Evolutionary conservation across 2,888 invertebrate species (phyloP), one percentile per base, ranked within the genome.

Genomic region (Microctonus hyperodae): DNA sequence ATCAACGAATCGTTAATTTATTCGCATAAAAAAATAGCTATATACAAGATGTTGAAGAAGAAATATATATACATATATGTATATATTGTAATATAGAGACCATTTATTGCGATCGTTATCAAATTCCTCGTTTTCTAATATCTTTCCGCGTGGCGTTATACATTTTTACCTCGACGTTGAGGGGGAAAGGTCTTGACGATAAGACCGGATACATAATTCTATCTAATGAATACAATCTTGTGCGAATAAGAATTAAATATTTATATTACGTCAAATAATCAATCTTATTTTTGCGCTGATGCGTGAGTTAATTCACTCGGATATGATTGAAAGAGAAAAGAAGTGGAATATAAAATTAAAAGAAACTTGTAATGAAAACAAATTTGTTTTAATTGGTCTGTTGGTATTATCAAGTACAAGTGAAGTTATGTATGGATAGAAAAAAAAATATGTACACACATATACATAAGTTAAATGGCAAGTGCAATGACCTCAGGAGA

Each of bases 401-500:
- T n/a, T 37, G 37, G 13, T 37, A 37, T 37, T 37, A 37, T 37
- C n/a, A n/a, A 37, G 37, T n/a, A 6, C 37, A n/a, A 6, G 37
- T 37, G 9, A n/a, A n/a, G n/a, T n/a, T n/a, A n/a, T n/a, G n/a
- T n/a, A n/a, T n/a, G n/a, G n/a, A n/a, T n/a, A n/a, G n/a, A n/a
- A n/a, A n/a, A n/a, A n/a, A n/a, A n/a, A 28, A 5, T 7, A 28
- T 28, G 7, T 28, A 7, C 28, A 7, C 3, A 7, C n/a, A 1
- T 0, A n/a, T 44, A 2, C 44, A 9, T n/a, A 22, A 59, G 44
- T 40, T 59, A 13, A 44, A 40, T 40, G 40, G 40, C 22, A 31
- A 35, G 60, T 60, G 50, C 60, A 60, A 60, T 23, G 60, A 60
- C 60, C 13, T 51, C 25, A 23, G 51, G 16, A 50, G 48, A 23